Conservation (phyloP, 2,113 vertebrate species). For the Grammatotria lemairii region DNA sequence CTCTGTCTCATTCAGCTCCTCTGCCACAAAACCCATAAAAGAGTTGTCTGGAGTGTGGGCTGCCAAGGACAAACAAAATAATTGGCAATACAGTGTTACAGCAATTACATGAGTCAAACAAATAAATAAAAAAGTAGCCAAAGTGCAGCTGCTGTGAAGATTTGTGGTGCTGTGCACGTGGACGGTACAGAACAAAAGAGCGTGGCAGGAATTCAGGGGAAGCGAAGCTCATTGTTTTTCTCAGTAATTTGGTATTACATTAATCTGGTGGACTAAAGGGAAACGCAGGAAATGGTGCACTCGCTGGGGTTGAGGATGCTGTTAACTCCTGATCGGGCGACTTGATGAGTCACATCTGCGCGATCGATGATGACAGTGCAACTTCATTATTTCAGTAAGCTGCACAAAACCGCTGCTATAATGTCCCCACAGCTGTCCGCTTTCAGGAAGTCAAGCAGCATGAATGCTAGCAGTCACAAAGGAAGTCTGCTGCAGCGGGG, state of each 20-base stretch:
- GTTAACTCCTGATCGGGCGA: neutral
- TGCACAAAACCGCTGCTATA: neutral
- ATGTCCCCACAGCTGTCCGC: neutral
- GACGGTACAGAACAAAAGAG: neutral
- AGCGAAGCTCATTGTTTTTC: neutral
- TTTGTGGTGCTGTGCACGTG: neutral
- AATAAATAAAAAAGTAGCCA: neutral
- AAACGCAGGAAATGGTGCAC: neutral
- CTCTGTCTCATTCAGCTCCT: constrained; percentile 89
- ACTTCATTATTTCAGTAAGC: neutral
- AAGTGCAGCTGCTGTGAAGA: neutral
- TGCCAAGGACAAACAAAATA: constrained; percentile 54
- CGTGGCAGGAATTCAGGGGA: neutral
- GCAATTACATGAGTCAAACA: neutral
- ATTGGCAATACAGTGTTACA: neutral
- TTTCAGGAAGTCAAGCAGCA: neutral
- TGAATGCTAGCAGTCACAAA: neutral
- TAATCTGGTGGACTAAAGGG: neutral
- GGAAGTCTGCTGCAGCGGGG: neutral
- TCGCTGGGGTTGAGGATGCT: neutral
- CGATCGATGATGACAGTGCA: neutral
- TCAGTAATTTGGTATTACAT: neutral
- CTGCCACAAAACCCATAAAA: constrained; percentile 96
- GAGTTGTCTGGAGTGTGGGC: constrained; percentile 98
- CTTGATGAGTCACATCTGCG: neutral